A percentile compares a stretch with the other conserved stretches of the same genome.
phyloP scores from a whole-genome alignment of 2,797 vertebrate genomes.

The Lacerta agilis region DNA sequence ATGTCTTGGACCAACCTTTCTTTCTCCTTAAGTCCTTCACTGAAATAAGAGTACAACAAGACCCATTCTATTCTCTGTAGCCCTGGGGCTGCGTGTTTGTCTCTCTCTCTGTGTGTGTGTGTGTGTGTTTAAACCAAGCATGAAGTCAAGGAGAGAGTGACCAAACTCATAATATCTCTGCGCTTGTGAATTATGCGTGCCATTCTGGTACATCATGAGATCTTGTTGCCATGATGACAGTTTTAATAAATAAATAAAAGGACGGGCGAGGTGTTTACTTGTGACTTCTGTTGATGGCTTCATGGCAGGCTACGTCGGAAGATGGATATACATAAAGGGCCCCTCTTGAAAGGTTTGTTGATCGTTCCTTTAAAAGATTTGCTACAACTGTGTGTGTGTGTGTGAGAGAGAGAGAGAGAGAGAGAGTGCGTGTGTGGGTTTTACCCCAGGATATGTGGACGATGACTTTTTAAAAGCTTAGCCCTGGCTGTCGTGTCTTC shows the following conservation, averaged over 20 bases:
- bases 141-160: conserved; percentile 19
- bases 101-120: not conserved
- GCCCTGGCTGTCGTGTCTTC: not conserved
- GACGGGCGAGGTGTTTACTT: conserved; percentile 73
- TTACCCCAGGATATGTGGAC: conserved; percentile 38
- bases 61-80: not conserved
- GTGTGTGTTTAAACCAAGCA: conserved; percentile 36
- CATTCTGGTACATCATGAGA: conserved; percentile 33
- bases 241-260: not conserved
- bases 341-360: conserved; percentile 21
- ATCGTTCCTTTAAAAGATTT: conserved; percentile 34
- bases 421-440: conserved; percentile 15
- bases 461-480: conserved; percentile 50
- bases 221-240: conserved; percentile 85
- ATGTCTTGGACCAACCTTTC: no score
- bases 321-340: conserved; percentile 47
- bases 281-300: conserved; percentile 56
- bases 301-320: conserved; percentile 34
- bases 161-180: not conserved
- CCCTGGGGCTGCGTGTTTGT: no score
- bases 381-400: not conserved
- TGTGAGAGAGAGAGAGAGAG: not conserved
- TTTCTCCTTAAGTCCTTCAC: not conserved
- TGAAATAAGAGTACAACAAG: not conserved
- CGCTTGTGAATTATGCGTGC: conserved; percentile 52